Evolutionary conservation across 2,113 vertebrate species (phyloP), one percentile per base, ranked within the genome.

Genomic region (Muntiacus reevesi): DNA sequence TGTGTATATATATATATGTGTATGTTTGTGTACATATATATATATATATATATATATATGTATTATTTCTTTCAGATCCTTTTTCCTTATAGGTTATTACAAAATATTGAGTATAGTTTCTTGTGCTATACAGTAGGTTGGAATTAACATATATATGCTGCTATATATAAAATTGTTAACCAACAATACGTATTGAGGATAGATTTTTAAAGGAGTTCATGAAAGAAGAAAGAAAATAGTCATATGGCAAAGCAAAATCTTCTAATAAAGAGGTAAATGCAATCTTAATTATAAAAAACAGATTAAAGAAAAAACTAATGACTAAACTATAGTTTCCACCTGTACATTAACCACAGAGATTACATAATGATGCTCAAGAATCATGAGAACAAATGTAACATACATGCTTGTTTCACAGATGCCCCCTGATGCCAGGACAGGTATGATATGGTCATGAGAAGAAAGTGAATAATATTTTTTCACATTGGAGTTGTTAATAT

Each of bases 1-100:
- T 33, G 16, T 0, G 7, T 3, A 19, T 9, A 19, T n/a, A 33
- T 67, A 2, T 25, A 67, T 23, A 10, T 25, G 8, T 59, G 4
- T 59, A 2, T 59, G 3, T 25, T 7, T 8, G 21, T 64, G 28
- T 60, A 14, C 4, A 15, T 3, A 6, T 33, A 13, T 33, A 9
- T 36, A 21, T 36, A 15, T 3, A 6, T 33, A 13, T 33, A 9
- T 36, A 21, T 36, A 3, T 10, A 6, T 8, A 12, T 19, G 11
- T n/a, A 11, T 36, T 50, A 50, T 50, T 3, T 50, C 1, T 71
- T 71, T 40, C 67, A 71, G 4, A 71, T 71, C n/a, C 19, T 71
- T 11, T 23, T 71, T n/a, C 19, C 67, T 71, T 71, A 71, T 23
- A 71, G 67, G 67, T 71, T 71, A 36, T 71, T 71, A 23, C 2